Evolutionary conservation across 2,888 invertebrate species (phyloP).

Genomic region (Drosophila maculinotata): DNA sequence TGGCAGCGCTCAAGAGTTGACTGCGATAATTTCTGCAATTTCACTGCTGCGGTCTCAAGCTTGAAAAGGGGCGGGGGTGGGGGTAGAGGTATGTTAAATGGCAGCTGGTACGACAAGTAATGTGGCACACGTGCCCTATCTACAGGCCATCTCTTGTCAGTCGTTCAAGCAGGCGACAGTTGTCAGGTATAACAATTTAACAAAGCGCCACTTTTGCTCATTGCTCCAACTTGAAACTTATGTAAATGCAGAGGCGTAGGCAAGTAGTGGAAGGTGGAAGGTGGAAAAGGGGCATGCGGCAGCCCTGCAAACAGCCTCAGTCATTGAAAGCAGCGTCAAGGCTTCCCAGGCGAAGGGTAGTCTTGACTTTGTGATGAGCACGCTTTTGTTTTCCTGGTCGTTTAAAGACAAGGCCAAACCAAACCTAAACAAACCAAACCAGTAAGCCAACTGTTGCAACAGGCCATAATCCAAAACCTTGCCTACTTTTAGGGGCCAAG

Average conservation of each 20-base stretch:
- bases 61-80: neutral
- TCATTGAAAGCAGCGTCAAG: constrained; percentile 38
- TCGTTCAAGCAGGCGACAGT: constrained; percentile 31
- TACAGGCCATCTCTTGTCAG: constrained; percentile 53
- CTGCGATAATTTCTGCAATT: constrained; percentile 52
- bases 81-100: constrained; percentile 56
- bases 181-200: constrained; percentile 47
- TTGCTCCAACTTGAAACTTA: constrained; percentile 59
- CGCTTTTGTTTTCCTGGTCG: constrained; percentile 29
- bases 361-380: constrained; percentile 41
- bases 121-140: constrained; percentile 68
- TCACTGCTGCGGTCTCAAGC: constrained; percentile 12
- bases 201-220: constrained; percentile 58
- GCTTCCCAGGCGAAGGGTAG: too few relatives aligned
- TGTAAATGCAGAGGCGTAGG: constrained; percentile 44
- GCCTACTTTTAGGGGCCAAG: constrained; percentile 49
- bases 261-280: neutral
- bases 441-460: constrained; percentile 57
- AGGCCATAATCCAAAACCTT: constrained; percentile 39
- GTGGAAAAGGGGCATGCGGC: neutral
- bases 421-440: constrained; percentile 14
- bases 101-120: constrained; percentile 46
- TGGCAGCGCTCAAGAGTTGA: constrained; percentile 30
- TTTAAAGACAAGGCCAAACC: constrained; percentile 32
- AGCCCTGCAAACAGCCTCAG: constrained; percentile 7